A percentile compares a stretch with the other conserved stretches of the same genome.
These are phyloP conservation scores for Cybosia mesomella DNA, from an alignment of 2,888 invertebrate species.

Conservation along the genomic window DNA sequence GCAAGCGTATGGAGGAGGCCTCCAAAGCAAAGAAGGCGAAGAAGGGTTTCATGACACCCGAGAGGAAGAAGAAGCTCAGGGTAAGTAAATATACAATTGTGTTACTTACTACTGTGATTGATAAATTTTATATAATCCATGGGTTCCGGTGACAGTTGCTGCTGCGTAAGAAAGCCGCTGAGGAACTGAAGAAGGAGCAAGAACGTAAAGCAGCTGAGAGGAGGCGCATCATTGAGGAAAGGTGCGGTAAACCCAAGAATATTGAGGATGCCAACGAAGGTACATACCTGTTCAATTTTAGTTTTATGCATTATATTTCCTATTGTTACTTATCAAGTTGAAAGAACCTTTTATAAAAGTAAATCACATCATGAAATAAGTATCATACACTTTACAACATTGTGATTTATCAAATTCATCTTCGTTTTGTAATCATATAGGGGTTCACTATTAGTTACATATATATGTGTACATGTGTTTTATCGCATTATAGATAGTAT, in stretches of 20 bases:
- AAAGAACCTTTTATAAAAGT: slow-evolving; percentile 40
- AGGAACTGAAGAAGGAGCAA: slow-evolving; percentile 99
- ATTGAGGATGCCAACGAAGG: slow-evolving; percentile 98
- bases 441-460: slow-evolving; percentile 47
- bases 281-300: slow-evolving; percentile 73
- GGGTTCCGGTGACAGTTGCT: slow-evolving; percentile 90
- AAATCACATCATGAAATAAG: slow-evolving; percentile 32
- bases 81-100: slow-evolving; percentile 86
- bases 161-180: slow-evolving; percentile 99
- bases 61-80: slow-evolving; percentile 99
- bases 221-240: slow-evolving; percentile 98
- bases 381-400: slow-evolving; percentile 66
- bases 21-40: slow-evolving; percentile 99
- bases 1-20: slow-evolving; percentile 99
- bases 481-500: slow-evolving; percentile 90
- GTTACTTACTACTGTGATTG: neutral
- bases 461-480: slow-evolving; percentile 67
- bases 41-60: slow-evolving; percentile 99
- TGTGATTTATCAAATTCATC: slow-evolving; percentile 36
- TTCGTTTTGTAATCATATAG: slow-evolving; percentile 50
- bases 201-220: slow-evolving; percentile 99
- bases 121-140: slow-evolving; percentile 14
- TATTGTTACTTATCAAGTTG: slow-evolving; percentile 13
- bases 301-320: slow-evolving; percentile 4
- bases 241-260: slow-evolving; percentile 97